Evolutionary conservation across 2,888 invertebrate genomes (phyloP).

Genomic region (Laspeyria flexula): DNA sequence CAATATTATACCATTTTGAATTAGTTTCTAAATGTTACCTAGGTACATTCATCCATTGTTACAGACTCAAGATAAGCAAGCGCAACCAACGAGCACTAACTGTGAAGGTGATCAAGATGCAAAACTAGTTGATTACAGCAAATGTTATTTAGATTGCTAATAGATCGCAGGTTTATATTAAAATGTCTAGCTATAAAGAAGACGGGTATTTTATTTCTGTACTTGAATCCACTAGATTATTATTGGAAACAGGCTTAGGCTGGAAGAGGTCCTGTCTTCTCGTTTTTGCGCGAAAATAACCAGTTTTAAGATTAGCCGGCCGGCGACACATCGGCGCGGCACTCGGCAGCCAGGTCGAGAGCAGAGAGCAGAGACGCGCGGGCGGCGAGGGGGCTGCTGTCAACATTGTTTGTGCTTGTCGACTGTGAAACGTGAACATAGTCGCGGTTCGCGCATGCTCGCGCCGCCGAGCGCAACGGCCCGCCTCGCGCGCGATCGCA

Average conservation of each 20-base stretch:
- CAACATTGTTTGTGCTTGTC: conserved; percentile 70
- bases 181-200: conserved; percentile 24
- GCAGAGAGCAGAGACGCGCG: conserved; percentile 25
- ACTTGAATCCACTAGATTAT: conserved; percentile 48
- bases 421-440: conserved; percentile 65
- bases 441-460: conserved; percentile 78
- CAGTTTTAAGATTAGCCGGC: conserved; percentile 69
- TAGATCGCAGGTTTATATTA: conserved; percentile 31
- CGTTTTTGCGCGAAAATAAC: conserved; percentile 83
- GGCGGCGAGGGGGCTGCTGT: conserved; percentile 43
- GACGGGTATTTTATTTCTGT: conserved; percentile 51
- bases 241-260: conserved; percentile 51
- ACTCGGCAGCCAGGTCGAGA: not conserved
- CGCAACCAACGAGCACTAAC: conserved; percentile 31
- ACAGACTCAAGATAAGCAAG: conserved; percentile 49
- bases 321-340: conserved; percentile 34
- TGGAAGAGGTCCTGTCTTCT: conserved; percentile 60
- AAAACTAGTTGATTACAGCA: conserved; percentile 47
- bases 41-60: conserved; percentile 38
- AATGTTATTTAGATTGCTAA: conserved; percentile 62
- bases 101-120: conserved; percentile 38
- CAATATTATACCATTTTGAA: conserved; percentile 15
- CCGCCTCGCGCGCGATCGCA: conserved; percentile 73
- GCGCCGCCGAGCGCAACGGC: conserved; percentile 69
- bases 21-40: not conserved